phyloP scores from a whole-genome alignment of 2,888 invertebrate genomes.

The Steinernema hermaphroditum region DNA sequence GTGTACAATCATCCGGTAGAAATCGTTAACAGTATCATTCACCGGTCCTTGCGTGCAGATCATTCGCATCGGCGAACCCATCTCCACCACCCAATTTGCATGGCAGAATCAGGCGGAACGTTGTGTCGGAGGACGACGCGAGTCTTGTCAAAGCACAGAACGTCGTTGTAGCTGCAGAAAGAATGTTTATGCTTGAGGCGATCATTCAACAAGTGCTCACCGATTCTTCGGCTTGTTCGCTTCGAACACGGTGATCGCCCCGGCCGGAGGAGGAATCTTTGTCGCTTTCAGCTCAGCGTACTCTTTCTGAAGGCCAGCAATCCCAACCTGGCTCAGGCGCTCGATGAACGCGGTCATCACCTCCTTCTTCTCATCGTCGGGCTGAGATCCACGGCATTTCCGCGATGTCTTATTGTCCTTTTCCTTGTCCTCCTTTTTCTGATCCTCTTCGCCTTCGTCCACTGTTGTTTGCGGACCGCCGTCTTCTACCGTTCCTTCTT shows the following conservation, averaged over 20 bases:
- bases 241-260: background rate
- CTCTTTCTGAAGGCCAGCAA: slow-evolving; percentile 29
- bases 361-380: slow-evolving; percentile 21
- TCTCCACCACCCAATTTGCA: slow-evolving; percentile 7
- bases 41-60: slow-evolving; percentile 36
- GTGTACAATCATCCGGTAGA: slow-evolving; percentile 38
- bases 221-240: slow-evolving; percentile 31
- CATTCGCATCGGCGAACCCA: background rate
- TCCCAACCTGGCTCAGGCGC: background rate
- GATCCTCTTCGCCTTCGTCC: too few species aligned
- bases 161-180: slow-evolving; percentile 16
- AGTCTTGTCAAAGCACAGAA: slow-evolving; percentile 26
- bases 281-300: slow-evolving; percentile 34
- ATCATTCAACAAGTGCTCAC: background rate
- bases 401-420: background rate
- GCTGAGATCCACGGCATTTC: background rate
- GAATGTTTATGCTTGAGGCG: background rate
- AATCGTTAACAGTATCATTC: slow-evolving; percentile 33
- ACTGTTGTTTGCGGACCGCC: too few species aligned
- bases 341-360: slow-evolving; percentile 31
- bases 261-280: slow-evolving; percentile 9
- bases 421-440: background rate
- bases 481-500: too few species aligned
- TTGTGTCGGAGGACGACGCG: slow-evolving; percentile 11
- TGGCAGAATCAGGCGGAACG: slow-evolving; percentile 11